Conservation (phyloP, 2,797 vertebrate genomes). For the Ispidina lecontei region DNA sequence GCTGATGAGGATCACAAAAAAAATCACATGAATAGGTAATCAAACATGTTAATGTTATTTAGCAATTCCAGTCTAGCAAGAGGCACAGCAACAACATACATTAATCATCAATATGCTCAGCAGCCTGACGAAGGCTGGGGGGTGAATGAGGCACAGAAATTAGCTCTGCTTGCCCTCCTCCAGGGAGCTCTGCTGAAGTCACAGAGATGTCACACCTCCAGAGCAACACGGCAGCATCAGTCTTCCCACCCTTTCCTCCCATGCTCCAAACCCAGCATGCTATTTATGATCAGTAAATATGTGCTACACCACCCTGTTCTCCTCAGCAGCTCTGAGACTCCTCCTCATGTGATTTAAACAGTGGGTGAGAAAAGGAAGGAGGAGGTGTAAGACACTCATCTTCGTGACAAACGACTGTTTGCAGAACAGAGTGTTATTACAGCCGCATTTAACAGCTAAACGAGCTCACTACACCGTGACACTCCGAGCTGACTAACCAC, state of each 20-base stretch:
- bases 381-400: slow-evolving; percentile 71
- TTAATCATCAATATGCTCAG: neutral
- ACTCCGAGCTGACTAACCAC: slow-evolving; percentile 1
- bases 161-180: neutral
- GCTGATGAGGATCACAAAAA: slow-evolving; percentile 7
- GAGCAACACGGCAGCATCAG: neutral
- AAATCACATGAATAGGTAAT: slow-evolving; percentile 37
- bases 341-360: slow-evolving; percentile 47
- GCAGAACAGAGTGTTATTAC: slow-evolving; percentile 48
- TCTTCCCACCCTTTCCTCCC: neutral
- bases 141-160: neutral
- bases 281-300: neutral
- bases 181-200: neutral
- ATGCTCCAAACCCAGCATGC: neutral
- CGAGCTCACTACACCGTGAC: neutral
- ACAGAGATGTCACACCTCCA: slow-evolving; percentile 3
- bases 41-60: slow-evolving; percentile 46
- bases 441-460: slow-evolving; percentile 35
- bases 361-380: slow-evolving; percentile 62
- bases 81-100: neutral
- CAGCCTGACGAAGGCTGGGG: neutral
- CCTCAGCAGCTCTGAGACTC: slow-evolving; percentile 12
- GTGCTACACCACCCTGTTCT: neutral
- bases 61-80: slow-evolving; percentile 30
- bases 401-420: slow-evolving; percentile 59